Evolutionary conservation across 2,888 invertebrate species (phyloP).

Genomic region (Nephrotoma flavescens): DNA sequence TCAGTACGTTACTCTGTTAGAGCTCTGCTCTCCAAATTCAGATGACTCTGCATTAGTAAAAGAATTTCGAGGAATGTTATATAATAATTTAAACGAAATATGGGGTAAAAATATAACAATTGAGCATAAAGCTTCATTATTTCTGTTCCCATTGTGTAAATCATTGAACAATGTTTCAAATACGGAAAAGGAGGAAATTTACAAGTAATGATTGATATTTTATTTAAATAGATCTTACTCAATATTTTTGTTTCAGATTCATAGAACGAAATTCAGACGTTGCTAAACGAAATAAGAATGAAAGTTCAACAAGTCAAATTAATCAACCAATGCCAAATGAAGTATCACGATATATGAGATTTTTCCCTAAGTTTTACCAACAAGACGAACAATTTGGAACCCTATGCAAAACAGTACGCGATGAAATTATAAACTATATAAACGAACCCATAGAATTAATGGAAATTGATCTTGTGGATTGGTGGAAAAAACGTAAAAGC

Average conservation of each 20-base stretch:
- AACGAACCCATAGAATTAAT: neutral
- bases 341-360: neutral
- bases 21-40: neutral
- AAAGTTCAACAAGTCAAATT: neutral
- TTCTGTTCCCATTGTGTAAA: neutral
- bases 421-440: neutral
- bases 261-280: neutral
- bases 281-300: neutral
- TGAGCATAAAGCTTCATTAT: neutral
- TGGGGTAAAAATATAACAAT: neutral
- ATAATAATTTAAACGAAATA: neutral
- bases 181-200: neutral
- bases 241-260: neutral
- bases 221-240: too few relatives aligned
- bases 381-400: neutral
- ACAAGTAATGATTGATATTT: neutral
- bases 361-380: neutral
- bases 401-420: neutral
- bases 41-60: neutral
- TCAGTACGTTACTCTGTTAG: neutral
- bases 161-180: neutral
- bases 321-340: neutral
- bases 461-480: neutral
- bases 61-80: neutral
- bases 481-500: neutral